Percentiles rank a stretch among this genome's conserved stretches.
phyloP scores from a whole-genome alignment of 2,113 vertebrate genomes.

The Etia nguti region DNA sequence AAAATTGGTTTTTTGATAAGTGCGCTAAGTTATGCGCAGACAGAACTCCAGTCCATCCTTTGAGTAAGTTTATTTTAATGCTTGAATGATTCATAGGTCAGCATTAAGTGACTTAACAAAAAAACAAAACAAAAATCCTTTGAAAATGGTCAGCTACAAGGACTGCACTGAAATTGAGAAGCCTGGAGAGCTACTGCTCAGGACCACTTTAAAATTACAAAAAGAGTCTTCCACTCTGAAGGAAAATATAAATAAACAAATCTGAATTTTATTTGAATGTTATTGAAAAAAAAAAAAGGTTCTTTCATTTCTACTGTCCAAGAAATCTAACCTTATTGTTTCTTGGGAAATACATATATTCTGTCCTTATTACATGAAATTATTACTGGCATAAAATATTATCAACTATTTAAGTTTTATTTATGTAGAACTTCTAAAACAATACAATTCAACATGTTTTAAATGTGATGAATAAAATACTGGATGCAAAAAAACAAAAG shows the following conservation, averaged over 20 bases:
- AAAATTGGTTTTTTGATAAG: neutral
- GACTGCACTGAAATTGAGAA: neutral
- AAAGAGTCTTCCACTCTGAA: neutral
- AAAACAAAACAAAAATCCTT: fast-evolving
- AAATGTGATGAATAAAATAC: neutral
- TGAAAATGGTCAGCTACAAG: neutral
- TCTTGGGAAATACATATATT: neutral
- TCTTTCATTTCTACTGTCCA: neutral
- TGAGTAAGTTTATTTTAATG: neutral
- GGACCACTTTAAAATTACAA: neutral
- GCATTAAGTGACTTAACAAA: neutral
- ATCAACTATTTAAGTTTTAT: neutral
- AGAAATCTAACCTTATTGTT: neutral
- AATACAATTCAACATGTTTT: neutral
- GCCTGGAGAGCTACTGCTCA: neutral
- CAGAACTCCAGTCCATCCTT: neutral
- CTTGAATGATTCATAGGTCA: neutral
- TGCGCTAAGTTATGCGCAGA: neutral
- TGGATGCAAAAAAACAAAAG: neutral
- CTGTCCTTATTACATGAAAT: neutral
- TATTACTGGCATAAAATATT: neutral
- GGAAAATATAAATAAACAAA: neutral
- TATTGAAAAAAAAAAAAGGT: neutral
- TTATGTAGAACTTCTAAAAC: neutral
- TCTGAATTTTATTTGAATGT: neutral